phyloP scores from a whole-genome alignment of 2,888 invertebrate genomes.

The Heliconius charithonia region DNA sequence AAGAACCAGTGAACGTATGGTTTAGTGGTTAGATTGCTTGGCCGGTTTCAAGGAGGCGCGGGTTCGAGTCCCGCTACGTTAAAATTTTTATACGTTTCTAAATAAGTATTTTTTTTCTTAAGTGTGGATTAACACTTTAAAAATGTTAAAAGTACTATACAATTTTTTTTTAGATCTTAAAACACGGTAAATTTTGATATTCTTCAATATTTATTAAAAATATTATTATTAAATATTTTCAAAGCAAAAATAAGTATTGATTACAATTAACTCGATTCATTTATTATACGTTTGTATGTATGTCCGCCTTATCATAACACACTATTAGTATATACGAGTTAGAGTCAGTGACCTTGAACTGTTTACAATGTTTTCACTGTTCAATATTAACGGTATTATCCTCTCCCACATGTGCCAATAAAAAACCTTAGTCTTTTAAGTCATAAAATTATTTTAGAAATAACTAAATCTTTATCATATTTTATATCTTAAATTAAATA shows the following conservation, averaged over 20 bases:
- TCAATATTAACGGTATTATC: background rate
- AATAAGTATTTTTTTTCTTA: too few relatives aligned
- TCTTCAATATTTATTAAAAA: too few relatives aligned
- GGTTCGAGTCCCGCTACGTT: too few relatives aligned
- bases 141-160: background rate
- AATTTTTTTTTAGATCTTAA: background rate
- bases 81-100: too few relatives aligned
- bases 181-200: background rate
- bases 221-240: background rate
- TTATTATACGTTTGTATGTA: background rate
- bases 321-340: background rate
- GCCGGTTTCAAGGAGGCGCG: too few relatives aligned
- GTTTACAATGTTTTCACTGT: background rate
- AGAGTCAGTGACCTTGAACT: slow-evolving; percentile 5
- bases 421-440: background rate
- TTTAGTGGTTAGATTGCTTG: too few relatives aligned
- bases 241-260: background rate
- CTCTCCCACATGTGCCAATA: background rate
- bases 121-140: too few relatives aligned
- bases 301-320: background rate
- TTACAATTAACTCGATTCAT: too few relatives aligned
- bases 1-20: too few relatives aligned
- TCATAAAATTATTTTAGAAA: background rate
- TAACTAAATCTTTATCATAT: background rate
- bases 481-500: too few relatives aligned